phyloP scores from a whole-genome alignment of 2,797 vertebrate genomes.

The Eulemur mongoz region DNA sequence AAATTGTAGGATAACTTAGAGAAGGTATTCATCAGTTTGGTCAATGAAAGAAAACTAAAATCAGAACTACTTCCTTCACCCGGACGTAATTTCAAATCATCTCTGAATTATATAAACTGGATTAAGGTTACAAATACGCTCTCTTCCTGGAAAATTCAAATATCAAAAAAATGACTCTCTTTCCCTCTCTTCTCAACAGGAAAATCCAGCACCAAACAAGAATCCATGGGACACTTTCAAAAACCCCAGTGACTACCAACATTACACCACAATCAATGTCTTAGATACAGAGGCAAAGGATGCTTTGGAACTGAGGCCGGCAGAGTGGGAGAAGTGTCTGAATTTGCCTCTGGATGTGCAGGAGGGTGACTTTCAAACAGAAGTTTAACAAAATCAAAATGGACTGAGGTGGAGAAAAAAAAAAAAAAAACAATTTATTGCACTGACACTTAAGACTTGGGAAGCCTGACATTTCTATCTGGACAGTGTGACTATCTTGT shows the following conservation, averaged over 20 bases:
- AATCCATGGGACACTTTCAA: slow-evolving; percentile 99
- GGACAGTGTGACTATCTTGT: slow-evolving; percentile 90
- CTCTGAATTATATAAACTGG: slow-evolving; percentile 8
- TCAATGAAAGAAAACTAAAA: slow-evolving; percentile 40
- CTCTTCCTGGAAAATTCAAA: neutral
- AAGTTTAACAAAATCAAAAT: slow-evolving; percentile 90
- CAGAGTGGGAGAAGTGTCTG: slow-evolving; percentile 99
- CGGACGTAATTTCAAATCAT: slow-evolving; percentile 33
- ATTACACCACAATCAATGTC: slow-evolving; percentile 99
- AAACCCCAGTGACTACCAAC: slow-evolving; percentile 98
- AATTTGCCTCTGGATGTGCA: slow-evolving; percentile 99
- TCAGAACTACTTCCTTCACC: slow-evolving; percentile 31
- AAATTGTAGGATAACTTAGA: neutral
- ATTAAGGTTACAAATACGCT: neutral
- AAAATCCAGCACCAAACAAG: slow-evolving; percentile 96
- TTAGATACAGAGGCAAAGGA: slow-evolving; percentile 97
- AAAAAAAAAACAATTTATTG: slow-evolving; percentile 84
- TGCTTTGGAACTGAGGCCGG: slow-evolving; percentile 97
- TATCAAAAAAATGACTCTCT: slow-evolving; percentile 43
- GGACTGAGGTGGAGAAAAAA: slow-evolving; percentile 81
- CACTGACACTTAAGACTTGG: slow-evolving; percentile 94
- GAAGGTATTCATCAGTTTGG: slow-evolving; percentile 6
- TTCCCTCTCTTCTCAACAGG: slow-evolving; percentile 87
- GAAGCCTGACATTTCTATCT: slow-evolving; percentile 94
- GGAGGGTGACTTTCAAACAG: slow-evolving; percentile 99